Evolutionary conservation across 2,113 vertebrate species (phyloP), one percentile per base, ranked within the genome.

Genomic region (Camelus bactrianus): DNA sequence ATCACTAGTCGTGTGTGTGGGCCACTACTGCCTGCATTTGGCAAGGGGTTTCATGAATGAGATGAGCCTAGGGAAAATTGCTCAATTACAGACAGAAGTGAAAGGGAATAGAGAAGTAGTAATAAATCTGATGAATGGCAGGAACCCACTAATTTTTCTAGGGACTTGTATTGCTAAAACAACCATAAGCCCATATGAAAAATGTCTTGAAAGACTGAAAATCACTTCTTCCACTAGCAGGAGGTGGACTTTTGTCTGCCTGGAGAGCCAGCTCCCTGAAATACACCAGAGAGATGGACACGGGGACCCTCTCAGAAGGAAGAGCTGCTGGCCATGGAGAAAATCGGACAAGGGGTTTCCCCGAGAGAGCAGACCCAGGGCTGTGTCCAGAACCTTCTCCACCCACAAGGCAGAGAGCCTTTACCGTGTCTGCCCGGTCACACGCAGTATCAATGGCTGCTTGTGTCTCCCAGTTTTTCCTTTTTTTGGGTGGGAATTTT

Each of bases 371-470:
- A 35, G 16, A 50, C 28, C 56, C 6, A 12, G 16, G 24, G 20
- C 62, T 6, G 3, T 11, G 22, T 6, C n/a, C 56, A 85, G 64
- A 67, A 52, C 2, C 10, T 22, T 1, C 32, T 70, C n/a, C 48
- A 26, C 4, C 19, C 12, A 7, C 16, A 50, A 42, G 64, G 12
- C 1, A 3, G 28, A 16, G 8, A 28, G 1, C 9, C 38, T 48
- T 35, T n/a, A 0, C 22, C n/a, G 3, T 38, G 8, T 48, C 20
- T 11, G 9, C 60, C 38, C 42, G 93, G 42, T 58, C 46, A 17
- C 3, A 13, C 0, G 1, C 0, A 0, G n/a, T 5, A 28, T 75
- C 77, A 22, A 0, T 14, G 62, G 69, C 15, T 65, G n/a, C 70
- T 58, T 60, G 13, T 58, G 15, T 64, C 42, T 72, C 26, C 8